A percentile compares a stretch with the other conserved stretches of the same genome.
Evolutionary conservation across 1,140 invertebrate species (phyloP).

Genomic region (Drosophila navojoa): DNA sequence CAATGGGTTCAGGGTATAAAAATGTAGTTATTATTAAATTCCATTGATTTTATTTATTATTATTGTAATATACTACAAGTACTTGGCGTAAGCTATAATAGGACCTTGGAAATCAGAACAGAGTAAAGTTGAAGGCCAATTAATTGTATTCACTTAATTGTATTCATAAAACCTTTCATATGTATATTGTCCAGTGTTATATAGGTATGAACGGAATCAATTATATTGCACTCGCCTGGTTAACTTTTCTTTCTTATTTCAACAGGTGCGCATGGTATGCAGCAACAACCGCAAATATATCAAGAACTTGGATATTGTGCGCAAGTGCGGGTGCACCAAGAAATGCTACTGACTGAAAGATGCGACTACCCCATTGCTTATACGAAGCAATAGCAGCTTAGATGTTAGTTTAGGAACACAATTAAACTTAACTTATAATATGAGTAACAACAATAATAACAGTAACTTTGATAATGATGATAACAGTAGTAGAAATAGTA

Average conservation of each 20-base stretch:
- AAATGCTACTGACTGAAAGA: conserved; percentile 89
- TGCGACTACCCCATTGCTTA: conserved; percentile 84
- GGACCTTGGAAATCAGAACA: too few species aligned
- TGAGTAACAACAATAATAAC: conserved; percentile 36
- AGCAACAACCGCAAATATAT: conserved; percentile 95
- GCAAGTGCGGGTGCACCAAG: conserved; percentile 95
- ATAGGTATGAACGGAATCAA: too few species aligned
- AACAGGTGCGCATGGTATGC: conserved; percentile 94
- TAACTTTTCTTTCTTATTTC: conserved; percentile 14
- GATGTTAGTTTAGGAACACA: conserved; percentile 83
- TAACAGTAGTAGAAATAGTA: conserved; percentile 54
- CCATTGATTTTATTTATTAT: too few species aligned
- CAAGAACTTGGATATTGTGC: conserved; percentile 97
- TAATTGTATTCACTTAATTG: too few species aligned
- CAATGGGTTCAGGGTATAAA: too few species aligned
- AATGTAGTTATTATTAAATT: too few species aligned
- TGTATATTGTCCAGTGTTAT: too few species aligned
- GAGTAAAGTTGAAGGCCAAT: too few species aligned
- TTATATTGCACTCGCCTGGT: too few species aligned
- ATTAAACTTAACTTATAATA: conserved; percentile 77
- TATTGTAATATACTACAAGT: too few species aligned
- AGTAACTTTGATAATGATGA: not conserved
- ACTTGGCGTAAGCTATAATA: too few species aligned
- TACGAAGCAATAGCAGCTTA: conserved; percentile 81
- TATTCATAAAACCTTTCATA: too few species aligned